phyloP scores from a whole-genome alignment of 1,140 invertebrate genomes.

The Drosophila sechellia region DNA sequence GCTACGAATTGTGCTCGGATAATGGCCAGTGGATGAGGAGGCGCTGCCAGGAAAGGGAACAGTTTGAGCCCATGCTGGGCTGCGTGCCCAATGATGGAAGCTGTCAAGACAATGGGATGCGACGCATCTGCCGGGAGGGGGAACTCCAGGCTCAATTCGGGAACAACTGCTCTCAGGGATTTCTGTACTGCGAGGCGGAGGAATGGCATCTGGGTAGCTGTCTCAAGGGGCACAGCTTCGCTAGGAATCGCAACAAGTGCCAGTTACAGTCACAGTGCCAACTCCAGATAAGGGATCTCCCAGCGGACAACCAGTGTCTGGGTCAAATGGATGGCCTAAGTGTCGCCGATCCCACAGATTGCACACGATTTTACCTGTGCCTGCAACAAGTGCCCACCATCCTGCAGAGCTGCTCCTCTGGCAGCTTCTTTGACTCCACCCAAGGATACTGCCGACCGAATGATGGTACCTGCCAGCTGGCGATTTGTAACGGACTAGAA shows the following conservation, averaged over 20 bases:
- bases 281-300: not conserved
- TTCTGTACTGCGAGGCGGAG: slow-evolving; percentile 65
- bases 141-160: slow-evolving; percentile 34
- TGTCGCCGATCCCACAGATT: slow-evolving; percentile 61
- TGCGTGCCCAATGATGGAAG: slow-evolving; percentile 61
- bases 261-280: slow-evolving; percentile 38
- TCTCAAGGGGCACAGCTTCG: slow-evolving; percentile 57
- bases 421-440: slow-evolving; percentile 64
- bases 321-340: slow-evolving; percentile 57
- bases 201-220: slow-evolving; percentile 67
- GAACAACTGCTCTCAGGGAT: slow-evolving; percentile 58
- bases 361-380: slow-evolving; percentile 67
- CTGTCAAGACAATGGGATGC: slow-evolving; percentile 62
- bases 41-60: slow-evolving; percentile 34
- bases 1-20: slow-evolving; percentile 53
- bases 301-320: slow-evolving; percentile 26
- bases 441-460: slow-evolving; percentile 69
- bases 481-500: slow-evolving; percentile 31
- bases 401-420: slow-evolving; percentile 53
- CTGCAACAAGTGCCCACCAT: slow-evolving; percentile 36
- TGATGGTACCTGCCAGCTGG: slow-evolving; percentile 61
- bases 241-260: slow-evolving; percentile 16
- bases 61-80: slow-evolving; percentile 58
- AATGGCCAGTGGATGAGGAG: slow-evolving; percentile 37
- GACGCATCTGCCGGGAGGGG: slow-evolving; percentile 46